Percentiles rank a stretch among this genome's conserved stretches.
Conservation (phyloP, 1,140 invertebrate genomes). For the Eciton burchellii region DNA sequence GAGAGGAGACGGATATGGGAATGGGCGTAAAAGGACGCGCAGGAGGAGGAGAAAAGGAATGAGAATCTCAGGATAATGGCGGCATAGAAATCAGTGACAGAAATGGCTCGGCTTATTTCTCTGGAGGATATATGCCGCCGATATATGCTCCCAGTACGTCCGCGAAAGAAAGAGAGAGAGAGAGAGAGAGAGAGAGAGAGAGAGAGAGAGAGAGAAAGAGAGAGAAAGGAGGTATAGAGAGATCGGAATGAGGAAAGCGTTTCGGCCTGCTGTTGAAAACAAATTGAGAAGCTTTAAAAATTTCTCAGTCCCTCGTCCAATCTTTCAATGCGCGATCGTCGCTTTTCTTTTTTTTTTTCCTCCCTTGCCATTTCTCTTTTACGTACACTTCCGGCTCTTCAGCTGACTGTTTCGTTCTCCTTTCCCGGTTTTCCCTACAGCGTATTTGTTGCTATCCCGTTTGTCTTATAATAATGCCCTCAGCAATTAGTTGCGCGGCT, state of each 20-base stretch:
- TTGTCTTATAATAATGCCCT: constrained; percentile 36
- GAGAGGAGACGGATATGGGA: constrained; percentile 53
- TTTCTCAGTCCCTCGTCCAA: constrained; percentile 21
- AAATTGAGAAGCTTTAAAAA: constrained; percentile 64
- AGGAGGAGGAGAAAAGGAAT: constrained; percentile 37
- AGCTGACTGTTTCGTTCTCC: background rate
- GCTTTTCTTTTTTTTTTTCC: background rate
- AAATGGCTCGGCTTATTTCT: constrained; percentile 68
- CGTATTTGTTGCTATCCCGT: constrained; percentile 7
- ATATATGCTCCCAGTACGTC: constrained; percentile 41
- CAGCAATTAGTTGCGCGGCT: constrained; percentile 33
- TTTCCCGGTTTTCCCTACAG: background rate
- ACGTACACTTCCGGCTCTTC: background rate
- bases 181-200: background rate
- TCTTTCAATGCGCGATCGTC: constrained; percentile 12
- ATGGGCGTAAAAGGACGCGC: constrained; percentile 39
- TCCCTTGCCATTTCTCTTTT: constrained; percentile 21
- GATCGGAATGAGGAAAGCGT: constrained; percentile 39
- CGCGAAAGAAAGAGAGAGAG: background rate
- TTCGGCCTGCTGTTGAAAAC: constrained; percentile 29
- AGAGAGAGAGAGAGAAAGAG: background rate
- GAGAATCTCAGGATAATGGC: constrained; percentile 60
- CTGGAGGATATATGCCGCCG: constrained; percentile 60
- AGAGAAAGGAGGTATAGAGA: background rate
- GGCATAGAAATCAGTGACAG: constrained; percentile 67